Evolutionary conservation across 2,888 invertebrate species (phyloP).

Genomic region (Ferdinandea cuprea): DNA sequence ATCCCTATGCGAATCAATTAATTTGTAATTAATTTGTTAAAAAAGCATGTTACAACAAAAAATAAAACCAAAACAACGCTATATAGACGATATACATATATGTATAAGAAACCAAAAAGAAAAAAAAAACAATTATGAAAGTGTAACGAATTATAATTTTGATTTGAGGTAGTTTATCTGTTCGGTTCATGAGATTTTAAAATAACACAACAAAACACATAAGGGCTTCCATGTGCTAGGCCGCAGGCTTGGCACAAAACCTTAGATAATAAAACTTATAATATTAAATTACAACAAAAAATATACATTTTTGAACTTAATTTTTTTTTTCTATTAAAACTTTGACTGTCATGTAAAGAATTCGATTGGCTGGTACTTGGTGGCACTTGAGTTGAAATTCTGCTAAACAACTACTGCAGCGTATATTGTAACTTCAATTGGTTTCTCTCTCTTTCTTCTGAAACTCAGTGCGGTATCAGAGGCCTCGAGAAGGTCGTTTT

Average conservation of each 20-base stretch:
- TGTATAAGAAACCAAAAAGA: conserved; percentile 57
- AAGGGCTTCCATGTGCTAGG: conserved; percentile 82
- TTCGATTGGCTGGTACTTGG: conserved; percentile 43
- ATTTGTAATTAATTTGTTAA: conserved; percentile 83
- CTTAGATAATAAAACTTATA: conserved; percentile 62
- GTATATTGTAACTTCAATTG: conserved; percentile 72
- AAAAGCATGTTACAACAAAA: conserved; percentile 59
- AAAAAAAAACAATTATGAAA: conserved; percentile 61
- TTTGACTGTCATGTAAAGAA: conserved; percentile 72
- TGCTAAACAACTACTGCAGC: conserved; percentile 62
- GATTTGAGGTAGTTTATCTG: conserved; percentile 59
- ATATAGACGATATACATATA: conserved; percentile 56
- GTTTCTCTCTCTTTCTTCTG: conserved; percentile 18
- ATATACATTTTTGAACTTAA: conserved; percentile 56
- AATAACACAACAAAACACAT: conserved; percentile 80
- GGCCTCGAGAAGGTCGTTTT: conserved; percentile 36
- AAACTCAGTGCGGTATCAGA: conserved; percentile 31
- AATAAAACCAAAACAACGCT: conserved; percentile 22
- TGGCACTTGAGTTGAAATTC: conserved; percentile 65
- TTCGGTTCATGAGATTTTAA: conserved; percentile 57
- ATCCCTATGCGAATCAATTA: conserved; percentile 83
- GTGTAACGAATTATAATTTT: conserved; percentile 55
- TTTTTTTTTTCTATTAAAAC: conserved; percentile 64
- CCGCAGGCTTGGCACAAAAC: conserved; percentile 75
- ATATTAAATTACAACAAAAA: conserved; percentile 48